Percentiles rank a stretch among this genome's conserved stretches.
Evolutionary conservation across 2,113 vertebrate genomes (phyloP).

Genomic region (Amblyopsis rosae): DNA sequence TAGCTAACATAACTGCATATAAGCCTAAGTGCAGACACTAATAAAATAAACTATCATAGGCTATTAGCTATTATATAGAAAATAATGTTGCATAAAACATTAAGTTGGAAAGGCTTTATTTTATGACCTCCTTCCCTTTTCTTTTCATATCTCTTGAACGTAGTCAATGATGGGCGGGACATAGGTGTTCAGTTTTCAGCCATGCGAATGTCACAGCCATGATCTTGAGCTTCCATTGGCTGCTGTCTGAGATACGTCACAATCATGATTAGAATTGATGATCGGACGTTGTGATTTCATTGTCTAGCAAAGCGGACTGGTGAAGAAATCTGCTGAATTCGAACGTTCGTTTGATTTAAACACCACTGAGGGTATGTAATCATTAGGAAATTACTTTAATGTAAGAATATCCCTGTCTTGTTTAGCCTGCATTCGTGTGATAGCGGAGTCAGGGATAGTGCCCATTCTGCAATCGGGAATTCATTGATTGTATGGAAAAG

Average conservation of each 20-base stretch:
- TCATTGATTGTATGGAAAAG: slow-evolving; percentile 74
- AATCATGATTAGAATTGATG: slow-evolving; percentile 99
- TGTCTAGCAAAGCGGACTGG: slow-evolving; percentile 89
- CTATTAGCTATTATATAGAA: no score
- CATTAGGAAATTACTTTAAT: slow-evolving; percentile 29
- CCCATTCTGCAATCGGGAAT: slow-evolving; percentile 47
- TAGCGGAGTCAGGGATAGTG: slow-evolving; percentile 30
- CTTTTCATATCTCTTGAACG: slow-evolving; percentile 54
- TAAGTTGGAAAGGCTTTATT: slow-evolving; percentile 30
- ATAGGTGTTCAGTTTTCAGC: slow-evolving; percentile 64
- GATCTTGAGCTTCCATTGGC: slow-evolving; percentile 86
- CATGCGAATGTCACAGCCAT: slow-evolving; percentile 70
- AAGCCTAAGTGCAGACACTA: neutral
- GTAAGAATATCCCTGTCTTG: neutral
- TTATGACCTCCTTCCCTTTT: slow-evolving; percentile 61
- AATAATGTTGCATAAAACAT: neutral
- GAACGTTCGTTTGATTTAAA: slow-evolving; percentile 75
- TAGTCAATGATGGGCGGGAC: slow-evolving; percentile 79
- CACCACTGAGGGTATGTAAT: slow-evolving; percentile 70
- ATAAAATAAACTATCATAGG: slow-evolving; percentile 2
- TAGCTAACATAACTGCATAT: no score
- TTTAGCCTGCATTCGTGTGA: neutral
- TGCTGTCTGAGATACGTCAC: slow-evolving; percentile 91
- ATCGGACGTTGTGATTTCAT: slow-evolving; percentile 98
- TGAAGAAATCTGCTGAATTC: slow-evolving; percentile 89